Evolutionary conservation across 2,797 vertebrate genomes (phyloP), one percentile per base, ranked within the genome.

Genomic region (Brachyalestes nurse): DNA sequence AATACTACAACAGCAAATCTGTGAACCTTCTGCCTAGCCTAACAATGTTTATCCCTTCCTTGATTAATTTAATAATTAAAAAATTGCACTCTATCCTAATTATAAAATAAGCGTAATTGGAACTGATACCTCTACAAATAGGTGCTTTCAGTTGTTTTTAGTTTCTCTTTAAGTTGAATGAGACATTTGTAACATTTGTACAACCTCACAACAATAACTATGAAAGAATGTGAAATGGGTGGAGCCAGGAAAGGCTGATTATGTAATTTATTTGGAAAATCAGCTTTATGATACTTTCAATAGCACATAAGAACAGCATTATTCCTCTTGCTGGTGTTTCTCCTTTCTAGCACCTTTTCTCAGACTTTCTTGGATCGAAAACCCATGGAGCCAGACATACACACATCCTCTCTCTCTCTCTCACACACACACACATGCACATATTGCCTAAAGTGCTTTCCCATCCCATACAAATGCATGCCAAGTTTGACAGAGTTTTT

Each of bases 381-480:
- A 66, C 28, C 19, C 70, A 65, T 74, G 75, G 74, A 72, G 58
- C 79, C 34, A 76, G 77, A 69, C 72, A 21, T 16, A 42, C 72
- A 73, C 49, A 57, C n/a, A n/a, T n/a, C n/a, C n/a, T n/a, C n/a
- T n/a, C n/a, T n/a, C n/a, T n/a, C n/a, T n/a, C n/a, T n/a, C 71
- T n/a, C 45, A 72, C 69, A 40, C 28, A 57, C 71, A 80, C 61
- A 47, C 53, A 78, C 71, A 75, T 13, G 5, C 40, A 77, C 34
- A 65, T 16, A 73, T 77, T 66, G 5, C 61, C 72, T 64, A 87
- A 89, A 91, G 87, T 84, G 79, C 74, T 90, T 87, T 83, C 55
- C 88, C 83, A 84, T 83, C 62, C 80, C 65, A 40, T 86, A 77
- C 73, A 60, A 19, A 53, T 17, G 75, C 8, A 57, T 71, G 83